These are phyloP conservation scores for Epinephelus coioides DNA, from an alignment of 2,797 vertebrate species.

Conservation along the genomic window DNA sequence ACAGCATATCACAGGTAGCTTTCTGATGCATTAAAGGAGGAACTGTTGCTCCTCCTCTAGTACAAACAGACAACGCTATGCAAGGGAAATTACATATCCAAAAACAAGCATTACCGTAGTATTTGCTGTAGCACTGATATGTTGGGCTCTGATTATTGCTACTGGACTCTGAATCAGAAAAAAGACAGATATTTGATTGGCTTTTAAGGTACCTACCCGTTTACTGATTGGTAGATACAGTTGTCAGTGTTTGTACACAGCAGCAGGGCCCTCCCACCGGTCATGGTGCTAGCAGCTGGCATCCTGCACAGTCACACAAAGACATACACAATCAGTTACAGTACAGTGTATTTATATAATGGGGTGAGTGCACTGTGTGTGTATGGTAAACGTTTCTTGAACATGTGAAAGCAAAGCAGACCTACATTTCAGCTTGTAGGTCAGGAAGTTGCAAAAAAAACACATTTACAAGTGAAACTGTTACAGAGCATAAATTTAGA, in stretches of 20 bases:
- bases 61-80: neutral
- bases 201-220: slow-evolving; percentile 79
- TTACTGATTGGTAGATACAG: slow-evolving; percentile 89
- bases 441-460: slow-evolving; percentile 4
- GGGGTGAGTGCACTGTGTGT: neutral
- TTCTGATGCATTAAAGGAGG: neutral
- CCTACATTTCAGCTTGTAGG: neutral
- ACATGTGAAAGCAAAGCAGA: neutral
- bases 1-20: neutral
- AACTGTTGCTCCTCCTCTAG: neutral
- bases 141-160: neutral
- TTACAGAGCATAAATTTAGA: neutral
- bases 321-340: slow-evolving; percentile 31
- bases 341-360: neutral
- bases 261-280: slow-evolving; percentile 88
- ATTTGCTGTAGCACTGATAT: too few relatives aligned
- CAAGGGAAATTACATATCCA: neutral
- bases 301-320: slow-evolving; percentile 79
- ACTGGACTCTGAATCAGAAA: neutral
- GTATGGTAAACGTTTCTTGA: neutral
- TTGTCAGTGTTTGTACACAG: slow-evolving; percentile 89
- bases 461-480: slow-evolving; percentile 7
- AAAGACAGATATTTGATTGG: neutral
- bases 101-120: neutral
- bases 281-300: slow-evolving; percentile 91